Base-by-base conservation (phyloP, 2,888 invertebrate genomes). In the Apodemia duryi region DNA sequence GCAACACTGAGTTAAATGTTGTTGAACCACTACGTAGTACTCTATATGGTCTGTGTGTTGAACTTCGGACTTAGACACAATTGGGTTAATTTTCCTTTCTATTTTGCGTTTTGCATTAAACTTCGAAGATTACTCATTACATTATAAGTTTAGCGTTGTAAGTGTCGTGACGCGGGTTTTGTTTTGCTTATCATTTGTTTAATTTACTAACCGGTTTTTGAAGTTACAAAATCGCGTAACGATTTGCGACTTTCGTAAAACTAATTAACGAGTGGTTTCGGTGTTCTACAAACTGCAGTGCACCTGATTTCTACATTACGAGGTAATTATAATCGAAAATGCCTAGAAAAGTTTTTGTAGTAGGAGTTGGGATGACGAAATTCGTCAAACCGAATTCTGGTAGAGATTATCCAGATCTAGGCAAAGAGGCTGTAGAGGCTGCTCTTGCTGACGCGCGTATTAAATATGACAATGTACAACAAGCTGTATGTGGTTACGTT, bases 331-430 rank as follows among this genome's bases (percentile, higher is more conserved):
- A 72, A 64, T 64, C 61, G 32, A 86, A 80, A 85, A 91, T 91
- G 91, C 77, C 83, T 86, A 88, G 81, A 81, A 92, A 93, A 86
- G 97, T 98, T 64, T 99, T 94, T 86, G 98, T 98, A 65, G 94
- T 98, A 77, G 99, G 99, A 71, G 98, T 98, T 73, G 98, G 98
- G 71, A 99, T 99, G 98, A 98, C 98, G 70, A 98, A 98, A 94
- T 99, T 99, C 89, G 96, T 97, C 79, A 99, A 99, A 86, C 99
- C 99, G 62, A 98, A 97, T 64, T 93, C 95, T 63, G 93, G 96
- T 73, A 95, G 95, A 76, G 99, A 99, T 85, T 99, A 99, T 83
- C 99, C 99, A 0, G 96, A 98, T 74, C 95, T 99, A 94, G 98
- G 97, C 21, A 96, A 97, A 78, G 99, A 99, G 92, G 97, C 99